Base-by-base conservation (phyloP, 2,797 vertebrate species). In the Apogon talboti region DNA sequence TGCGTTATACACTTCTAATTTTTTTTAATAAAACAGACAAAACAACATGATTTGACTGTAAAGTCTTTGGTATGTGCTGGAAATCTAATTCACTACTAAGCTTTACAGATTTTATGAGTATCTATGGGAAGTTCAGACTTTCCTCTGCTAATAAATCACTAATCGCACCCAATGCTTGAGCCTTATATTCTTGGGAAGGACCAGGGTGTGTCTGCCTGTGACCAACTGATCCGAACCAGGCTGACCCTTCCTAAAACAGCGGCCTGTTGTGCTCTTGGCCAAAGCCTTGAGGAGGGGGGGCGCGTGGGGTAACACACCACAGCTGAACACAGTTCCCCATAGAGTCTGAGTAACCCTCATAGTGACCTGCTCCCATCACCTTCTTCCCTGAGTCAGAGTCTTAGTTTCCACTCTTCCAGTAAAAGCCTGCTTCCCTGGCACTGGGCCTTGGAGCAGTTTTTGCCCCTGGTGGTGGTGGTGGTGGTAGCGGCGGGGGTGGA, bases 231-330 rank as follows among this genome's bases (percentile, higher is more conserved):
- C 72, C 70, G 55, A 82, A 84, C 74, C 78, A 76, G 59, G 42
- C 61, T 71, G 70, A 87, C 59, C 77, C 75, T 80, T 56, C 64
- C 66, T 74, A 81, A 78, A 81, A 85, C 79, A 84, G 75, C 76
- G 74, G 47, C 47, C 37, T 67, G 81, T 71, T 86, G 62, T 85
- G 74, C 71, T 78, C 70, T 50, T 15, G 71, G 19, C 56, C 41
- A 35, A 41, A 49, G 67, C 57, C 58, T 60, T 48, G 59, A 65
- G 71, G 81, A 63, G 46, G 62, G 50, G 50, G 50, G 48, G 45
- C 60, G 21, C 1, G 16, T 4, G 60, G 64, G 66, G 59, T 53
- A 35, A 76, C 38, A 46, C 59, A 44, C 53, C 56, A 65, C 65
- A 81, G 74, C 65, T 16, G 60, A 49, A 68, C 74, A 54, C 63